A percentile compares a stretch with the other conserved stretches of the same genome.
These are phyloP conservation scores for Xylocampa areola DNA, from an alignment of 2,888 invertebrate species.

Conservation along the genomic window DNA sequence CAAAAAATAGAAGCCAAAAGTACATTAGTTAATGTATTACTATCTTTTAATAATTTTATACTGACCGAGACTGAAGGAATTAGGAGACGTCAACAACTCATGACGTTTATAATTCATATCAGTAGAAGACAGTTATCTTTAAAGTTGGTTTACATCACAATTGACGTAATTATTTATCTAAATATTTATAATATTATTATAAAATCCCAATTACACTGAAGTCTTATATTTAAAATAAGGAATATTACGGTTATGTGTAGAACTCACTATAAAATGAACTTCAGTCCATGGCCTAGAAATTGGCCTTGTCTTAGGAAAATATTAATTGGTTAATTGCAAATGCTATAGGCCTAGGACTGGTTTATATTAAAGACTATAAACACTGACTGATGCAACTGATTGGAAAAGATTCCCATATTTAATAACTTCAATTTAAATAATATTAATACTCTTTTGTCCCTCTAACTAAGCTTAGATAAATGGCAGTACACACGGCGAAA, in stretches of 20 bases:
- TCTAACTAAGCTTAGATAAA: too few species aligned
- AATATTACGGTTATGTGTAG: not conserved
- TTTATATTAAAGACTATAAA: not conserved
- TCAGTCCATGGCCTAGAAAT: not conserved
- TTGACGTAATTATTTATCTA: too few species aligned
- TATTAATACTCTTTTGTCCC: not conserved
- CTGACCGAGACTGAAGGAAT: too few species aligned
- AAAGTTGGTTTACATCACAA: too few species aligned
- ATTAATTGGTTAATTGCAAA: not conserved
- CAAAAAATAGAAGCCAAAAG: too few species aligned
- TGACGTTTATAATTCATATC: too few species aligned
- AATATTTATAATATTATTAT: not conserved
- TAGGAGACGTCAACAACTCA: too few species aligned
- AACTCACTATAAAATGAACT: not conserved
- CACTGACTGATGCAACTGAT: not conserved
- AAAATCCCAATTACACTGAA: not conserved
- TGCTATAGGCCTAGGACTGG: not conserved
- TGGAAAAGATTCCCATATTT: too few species aligned
- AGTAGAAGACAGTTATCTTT: too few species aligned
- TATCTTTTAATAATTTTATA: too few species aligned
- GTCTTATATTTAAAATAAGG: not conserved
- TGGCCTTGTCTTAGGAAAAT: not conserved
- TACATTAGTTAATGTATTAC: too few species aligned
- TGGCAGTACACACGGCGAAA: too few species aligned
- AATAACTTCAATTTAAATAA: not conserved